phyloP scores from a whole-genome alignment of 1,140 invertebrate genomes.

The Drosophila murphyi region DNA sequence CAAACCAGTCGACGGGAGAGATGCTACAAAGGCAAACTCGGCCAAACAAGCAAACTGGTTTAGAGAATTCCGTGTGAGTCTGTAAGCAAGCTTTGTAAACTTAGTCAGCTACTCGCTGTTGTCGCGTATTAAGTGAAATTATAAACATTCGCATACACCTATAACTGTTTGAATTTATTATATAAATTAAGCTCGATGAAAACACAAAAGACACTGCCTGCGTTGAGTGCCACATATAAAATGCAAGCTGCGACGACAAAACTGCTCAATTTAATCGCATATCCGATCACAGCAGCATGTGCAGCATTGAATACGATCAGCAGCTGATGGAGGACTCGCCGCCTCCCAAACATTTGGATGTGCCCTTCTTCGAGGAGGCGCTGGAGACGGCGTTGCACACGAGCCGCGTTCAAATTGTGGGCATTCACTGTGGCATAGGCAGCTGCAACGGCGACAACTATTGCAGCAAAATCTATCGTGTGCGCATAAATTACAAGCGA shows the following conservation, averaged over 20 bases:
- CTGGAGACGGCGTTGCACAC: constrained; percentile 69
- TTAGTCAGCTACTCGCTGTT: constrained; percentile 34
- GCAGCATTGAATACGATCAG: constrained; percentile 64
- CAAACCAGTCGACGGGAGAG: constrained; percentile 5
- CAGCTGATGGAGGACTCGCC: constrained; percentile 46
- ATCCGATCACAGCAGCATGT: constrained; percentile 53
- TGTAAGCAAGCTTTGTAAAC: constrained; percentile 7
- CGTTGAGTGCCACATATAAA: constrained; percentile 52
- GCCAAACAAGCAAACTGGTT: constrained; percentile 33
- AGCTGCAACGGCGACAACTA: constrained; percentile 77
- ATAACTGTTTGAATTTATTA: not conserved
- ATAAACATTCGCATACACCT: constrained; percentile 8
- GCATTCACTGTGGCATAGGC: constrained; percentile 58
- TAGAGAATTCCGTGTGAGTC: constrained; percentile 6
- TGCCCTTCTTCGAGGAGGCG: constrained; percentile 70
- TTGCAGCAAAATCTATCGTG: constrained; percentile 73
- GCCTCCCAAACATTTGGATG: constrained; percentile 57
- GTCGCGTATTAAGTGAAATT: constrained; percentile 58
- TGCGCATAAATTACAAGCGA: constrained; percentile 39
- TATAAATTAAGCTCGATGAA: constrained; percentile 35
- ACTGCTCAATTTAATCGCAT: constrained; percentile 44
- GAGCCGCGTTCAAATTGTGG: constrained; percentile 23
- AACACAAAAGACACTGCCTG: constrained; percentile 2
- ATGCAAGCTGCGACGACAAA: not conserved
- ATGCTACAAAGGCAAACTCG: constrained; percentile 8